Base-by-base conservation (phyloP, 2,888 invertebrate species). In the Epinotia ramella region DNA sequence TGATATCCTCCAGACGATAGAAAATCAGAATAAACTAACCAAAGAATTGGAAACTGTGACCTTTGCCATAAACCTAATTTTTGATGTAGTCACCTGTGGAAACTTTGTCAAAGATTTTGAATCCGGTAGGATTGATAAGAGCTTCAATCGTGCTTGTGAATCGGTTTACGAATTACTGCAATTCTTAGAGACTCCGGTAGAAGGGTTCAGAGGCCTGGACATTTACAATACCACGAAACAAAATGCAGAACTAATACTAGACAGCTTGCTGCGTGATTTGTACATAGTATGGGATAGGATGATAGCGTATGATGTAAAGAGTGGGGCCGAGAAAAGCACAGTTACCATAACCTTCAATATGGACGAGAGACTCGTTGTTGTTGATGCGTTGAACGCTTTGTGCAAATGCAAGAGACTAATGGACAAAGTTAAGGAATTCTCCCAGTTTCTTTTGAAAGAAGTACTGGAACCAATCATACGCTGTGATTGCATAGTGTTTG, bases 401-500 rank as follows among this genome's bases (percentile, higher is more conserved):
- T 85, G 88, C 62, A 90, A 89, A 72, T 87, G 84, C 81, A 93
- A 84, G 82, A 96, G 82, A 83, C 91, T 84, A 81, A 81, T 80
- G 33, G 86, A 87, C 44, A 95, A 95, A 82, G 84, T 97, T 7
- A 89, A 95, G 53, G 89, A 92, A 71, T 95, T 97, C 82, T 91
- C 95, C 2, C 91, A 91, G 74, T 95, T 95, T 81, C 83, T 97
- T 20, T 88, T 96, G 80, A 91, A 95, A 49, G 87, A 95, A 77
- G 86, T 97, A 33, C 89, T 97, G 13, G 85, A 89, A 71, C 95
- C 96, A 0, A 93, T 97, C 0, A 95, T 97, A 73, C 89, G 94
- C 69, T 86, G 91, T 75, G 90, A 95, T 16, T 88, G 88, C 46
- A 83, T 81, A n/a, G 91, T 96, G 3, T 88, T 87, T 63, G 87